Base-by-base conservation (phyloP, 2,113 vertebrate genomes). In the Boleophthalmus pectinirostris region DNA sequence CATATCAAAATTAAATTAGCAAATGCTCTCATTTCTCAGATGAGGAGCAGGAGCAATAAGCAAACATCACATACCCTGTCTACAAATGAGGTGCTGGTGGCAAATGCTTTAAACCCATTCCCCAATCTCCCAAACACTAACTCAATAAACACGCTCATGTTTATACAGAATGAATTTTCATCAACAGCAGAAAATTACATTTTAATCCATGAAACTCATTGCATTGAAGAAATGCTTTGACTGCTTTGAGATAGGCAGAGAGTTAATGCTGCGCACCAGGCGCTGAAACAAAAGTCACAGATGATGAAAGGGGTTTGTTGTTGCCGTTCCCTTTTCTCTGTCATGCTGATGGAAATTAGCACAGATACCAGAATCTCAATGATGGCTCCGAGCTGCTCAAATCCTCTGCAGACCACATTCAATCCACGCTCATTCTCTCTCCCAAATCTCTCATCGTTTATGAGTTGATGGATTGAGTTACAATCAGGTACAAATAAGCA, bases 101-200 rank as follows among this genome's bases (percentile, higher is more conserved):
- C 71, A 65, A 71, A 74, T 83, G 77, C 84, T 87, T 58, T 80
- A 79, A 85, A 82, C 67, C 72, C 80, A 46, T 18, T 64, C 70
- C 35, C 74, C 73, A 61, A 71, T 73, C 71, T 70, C 75, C 73
- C 70, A 81, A 84, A 81, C 49, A 74, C 70, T 71, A 72, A 83
- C 81, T 85, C 87, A 87, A 85, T 88, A 87, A 88, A 74, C 81
- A 67, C 70, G 68, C 72, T 64, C 33, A 78, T 84, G 77, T 88
- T 90, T 87, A 86, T 65, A 75, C 76, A 70, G 63, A 90, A 82
- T 10, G 8, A 70, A 78, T 88, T 90, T 87, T 88, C 83, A 90
- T 88, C 88, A 85, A 84, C 84, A 82, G 81, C 72, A 67, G 81
- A 81, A 88, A 90, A 92, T 91, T 91, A 78, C 72, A 91, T 90